Conservation (phyloP, 30 jellyfish, hydroid and myxozoan species). For the Rhopilema esculentum region DNA sequence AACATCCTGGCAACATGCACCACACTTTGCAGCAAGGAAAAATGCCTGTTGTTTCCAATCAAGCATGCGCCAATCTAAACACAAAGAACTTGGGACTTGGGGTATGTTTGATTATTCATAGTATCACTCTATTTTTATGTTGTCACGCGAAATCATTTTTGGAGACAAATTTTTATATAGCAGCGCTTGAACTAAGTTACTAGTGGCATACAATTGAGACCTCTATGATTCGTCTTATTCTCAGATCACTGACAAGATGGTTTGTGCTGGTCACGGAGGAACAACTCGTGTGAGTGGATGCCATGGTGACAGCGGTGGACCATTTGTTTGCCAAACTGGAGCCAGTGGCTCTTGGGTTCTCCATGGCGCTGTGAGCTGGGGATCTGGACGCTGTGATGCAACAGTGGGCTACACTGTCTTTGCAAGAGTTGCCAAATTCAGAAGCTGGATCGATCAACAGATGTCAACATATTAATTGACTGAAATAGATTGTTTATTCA, state of each 20-base stretch:
- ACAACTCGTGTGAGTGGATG: constrained; percentile 72
- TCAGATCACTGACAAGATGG: constrained; percentile 41
- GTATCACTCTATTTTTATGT: no score
- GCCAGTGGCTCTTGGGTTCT: constrained; percentile 62
- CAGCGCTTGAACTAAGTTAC: no score
- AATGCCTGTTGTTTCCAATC: constrained; percentile 70
- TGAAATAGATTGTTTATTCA: no score
- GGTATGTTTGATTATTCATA: no score
- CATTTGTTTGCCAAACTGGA: constrained; percentile 74
- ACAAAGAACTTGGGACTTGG: constrained; percentile 31
- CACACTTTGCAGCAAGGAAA: constrained; percentile 77
- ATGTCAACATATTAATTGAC: constrained; percentile 25
- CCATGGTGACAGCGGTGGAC: constrained; percentile 93
- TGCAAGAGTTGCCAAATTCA: constrained; percentile 69
- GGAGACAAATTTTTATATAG: neutral
- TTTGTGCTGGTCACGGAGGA: constrained; percentile 81
- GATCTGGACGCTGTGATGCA: constrained; percentile 73
- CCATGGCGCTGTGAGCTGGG: constrained; percentile 79
- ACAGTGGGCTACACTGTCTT: constrained; percentile 65
- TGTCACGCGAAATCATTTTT: no score
- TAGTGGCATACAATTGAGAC: no score
- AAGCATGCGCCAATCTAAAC: constrained; percentile 59
- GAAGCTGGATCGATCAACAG: constrained; percentile 59
- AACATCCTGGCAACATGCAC: constrained; percentile 86
- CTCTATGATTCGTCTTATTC: no score